Percentiles rank a stretch among this genome's conserved stretches.
These are phyloP conservation scores for Zootermopsis nevadensis DNA, from an alignment of 2,888 invertebrate genomes.

Conservation along the genomic window DNA sequence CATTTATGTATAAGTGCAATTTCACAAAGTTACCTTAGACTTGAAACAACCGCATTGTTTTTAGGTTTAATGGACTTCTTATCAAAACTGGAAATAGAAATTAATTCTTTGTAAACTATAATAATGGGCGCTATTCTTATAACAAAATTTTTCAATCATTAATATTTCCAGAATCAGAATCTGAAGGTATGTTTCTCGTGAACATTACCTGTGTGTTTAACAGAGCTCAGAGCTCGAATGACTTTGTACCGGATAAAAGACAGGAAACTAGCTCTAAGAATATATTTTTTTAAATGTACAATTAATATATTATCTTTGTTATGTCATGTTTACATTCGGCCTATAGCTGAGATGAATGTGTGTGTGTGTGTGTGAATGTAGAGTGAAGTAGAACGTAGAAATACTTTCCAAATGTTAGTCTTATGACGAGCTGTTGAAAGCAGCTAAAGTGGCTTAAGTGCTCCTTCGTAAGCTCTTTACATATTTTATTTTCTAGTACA, in stretches of 20 bases:
- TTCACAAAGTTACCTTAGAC: constrained; percentile 50
- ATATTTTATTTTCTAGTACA: not conserved
- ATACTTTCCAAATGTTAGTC: too few relatives aligned
- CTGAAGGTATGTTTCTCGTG: too few relatives aligned
- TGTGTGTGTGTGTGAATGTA: too few relatives aligned
- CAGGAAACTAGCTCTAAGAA: not conserved
- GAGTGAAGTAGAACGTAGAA: too few relatives aligned
- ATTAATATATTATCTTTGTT: not conserved
- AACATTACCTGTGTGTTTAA: too few relatives aligned
- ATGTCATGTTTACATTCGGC: too few relatives aligned
- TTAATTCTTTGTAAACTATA: not conserved
- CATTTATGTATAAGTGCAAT: constrained; percentile 49
- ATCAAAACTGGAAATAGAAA: not conserved
- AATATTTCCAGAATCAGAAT: too few relatives aligned
- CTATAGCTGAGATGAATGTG: too few relatives aligned
- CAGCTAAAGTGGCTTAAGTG: too few relatives aligned
- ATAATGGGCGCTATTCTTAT: not conserved
- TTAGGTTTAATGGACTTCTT: not conserved
- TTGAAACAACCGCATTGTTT: not conserved
- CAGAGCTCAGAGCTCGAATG: not conserved
- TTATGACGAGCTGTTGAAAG: too few relatives aligned
- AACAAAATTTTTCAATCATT: too few relatives aligned
- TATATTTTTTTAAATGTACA: not conserved
- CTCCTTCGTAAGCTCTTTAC: too few relatives aligned
- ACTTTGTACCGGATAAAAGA: not conserved